Evolutionary conservation across 2,113 vertebrate species (phyloP).

Genomic region (Xiphophorus hellerii): DNA sequence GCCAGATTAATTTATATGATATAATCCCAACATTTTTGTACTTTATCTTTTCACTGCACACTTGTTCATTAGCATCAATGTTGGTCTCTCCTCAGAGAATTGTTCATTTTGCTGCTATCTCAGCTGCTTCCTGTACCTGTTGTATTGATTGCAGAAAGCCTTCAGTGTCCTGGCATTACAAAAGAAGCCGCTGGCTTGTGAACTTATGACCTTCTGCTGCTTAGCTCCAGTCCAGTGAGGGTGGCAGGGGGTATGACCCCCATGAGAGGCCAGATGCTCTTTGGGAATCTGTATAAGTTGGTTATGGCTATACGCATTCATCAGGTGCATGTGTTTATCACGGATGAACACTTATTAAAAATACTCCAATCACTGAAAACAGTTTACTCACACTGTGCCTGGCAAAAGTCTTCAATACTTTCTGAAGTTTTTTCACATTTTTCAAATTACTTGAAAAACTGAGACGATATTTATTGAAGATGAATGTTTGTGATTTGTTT

Average conservation of each 20-base stretch:
- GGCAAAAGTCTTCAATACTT: no score
- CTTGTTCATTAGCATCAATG: constrained; percentile 36
- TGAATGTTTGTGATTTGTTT: background rate
- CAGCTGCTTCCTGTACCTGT: constrained; percentile 59
- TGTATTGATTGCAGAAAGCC: constrained; percentile 68
- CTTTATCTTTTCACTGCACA: constrained; percentile 12
- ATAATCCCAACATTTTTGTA: constrained; percentile 4
- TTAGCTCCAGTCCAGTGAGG: constrained; percentile 39
- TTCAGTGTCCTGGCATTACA: constrained; percentile 63
- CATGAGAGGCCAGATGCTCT: constrained; percentile 55
- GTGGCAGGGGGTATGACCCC: constrained; percentile 61
- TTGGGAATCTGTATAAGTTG: constrained; percentile 58
- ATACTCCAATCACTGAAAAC: constrained; percentile 17
- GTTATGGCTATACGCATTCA: constrained; percentile 52
- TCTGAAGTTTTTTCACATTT: no score
- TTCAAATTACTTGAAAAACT: background rate
- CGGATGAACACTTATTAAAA: constrained; percentile 77
- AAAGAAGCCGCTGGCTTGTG: constrained; percentile 65
- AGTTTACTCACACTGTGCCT: constrained; percentile 6
- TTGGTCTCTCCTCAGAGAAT: constrained; percentile 35
- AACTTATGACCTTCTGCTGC: constrained; percentile 63
- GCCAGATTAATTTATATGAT: background rate
- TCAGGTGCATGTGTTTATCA: constrained; percentile 75
- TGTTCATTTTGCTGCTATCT: constrained; percentile 13
- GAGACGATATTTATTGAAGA: background rate